Conservation (phyloP, 2,797 vertebrate genomes). For the Mastacembelus armatus region DNA sequence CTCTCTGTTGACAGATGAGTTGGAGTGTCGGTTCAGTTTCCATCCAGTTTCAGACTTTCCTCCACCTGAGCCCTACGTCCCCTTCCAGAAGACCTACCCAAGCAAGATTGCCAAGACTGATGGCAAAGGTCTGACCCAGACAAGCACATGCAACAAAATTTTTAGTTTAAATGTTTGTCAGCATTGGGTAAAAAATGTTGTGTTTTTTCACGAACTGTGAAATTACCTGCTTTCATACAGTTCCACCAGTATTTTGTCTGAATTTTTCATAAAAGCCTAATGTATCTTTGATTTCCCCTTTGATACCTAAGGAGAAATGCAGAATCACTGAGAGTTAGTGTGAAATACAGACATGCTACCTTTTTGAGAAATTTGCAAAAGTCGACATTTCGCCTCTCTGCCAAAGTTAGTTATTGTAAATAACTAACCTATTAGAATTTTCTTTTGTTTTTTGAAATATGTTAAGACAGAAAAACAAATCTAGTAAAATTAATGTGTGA, state of each 20-base stretch:
- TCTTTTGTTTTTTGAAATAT: neutral
- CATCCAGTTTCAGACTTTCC: slow-evolving; percentile 94
- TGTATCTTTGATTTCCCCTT: neutral
- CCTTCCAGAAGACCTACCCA: slow-evolving; percentile 91
- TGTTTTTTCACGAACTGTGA: neutral
- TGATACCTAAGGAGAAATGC: neutral
- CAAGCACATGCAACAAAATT: neutral
- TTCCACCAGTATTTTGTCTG: neutral
- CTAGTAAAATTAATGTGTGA: no score
- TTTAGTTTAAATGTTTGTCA: no score
- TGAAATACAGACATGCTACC: neutral
- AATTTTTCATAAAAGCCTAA: neutral
- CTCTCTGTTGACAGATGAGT: slow-evolving; percentile 87
- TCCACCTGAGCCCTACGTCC: slow-evolving; percentile 92
- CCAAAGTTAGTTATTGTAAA: no score
- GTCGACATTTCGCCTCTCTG: neutral
- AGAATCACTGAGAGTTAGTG: neutral
- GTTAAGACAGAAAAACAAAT: no score
- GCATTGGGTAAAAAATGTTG: neutral
- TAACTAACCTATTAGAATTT: no score
- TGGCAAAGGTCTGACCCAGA: slow-evolving; percentile 82
- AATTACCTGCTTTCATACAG: no score
- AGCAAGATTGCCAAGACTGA: slow-evolving; percentile 91
- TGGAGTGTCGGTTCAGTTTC: slow-evolving; percentile 94
- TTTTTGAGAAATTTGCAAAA: neutral